A percentile compares a stretch with the other conserved stretches of the same genome.
These are phyloP conservation scores for Polydrusus cervinus DNA, from an alignment of 2,888 invertebrate species.

Conservation along the genomic window DNA sequence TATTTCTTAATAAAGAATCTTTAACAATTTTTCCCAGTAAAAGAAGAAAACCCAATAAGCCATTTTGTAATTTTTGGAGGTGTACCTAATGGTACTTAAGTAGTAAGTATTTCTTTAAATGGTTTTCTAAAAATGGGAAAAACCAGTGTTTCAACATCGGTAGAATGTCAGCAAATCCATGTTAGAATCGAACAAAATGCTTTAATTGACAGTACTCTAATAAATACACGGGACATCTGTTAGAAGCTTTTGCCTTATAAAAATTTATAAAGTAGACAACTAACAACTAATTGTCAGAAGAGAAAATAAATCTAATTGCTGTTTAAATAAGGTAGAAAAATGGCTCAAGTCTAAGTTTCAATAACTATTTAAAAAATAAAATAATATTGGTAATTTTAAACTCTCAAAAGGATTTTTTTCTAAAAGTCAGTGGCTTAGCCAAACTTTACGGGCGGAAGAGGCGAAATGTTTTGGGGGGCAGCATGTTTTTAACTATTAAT, in stretches of 20 bases:
- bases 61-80: conserved; percentile 25
- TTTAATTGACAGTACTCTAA: conserved; percentile 24
- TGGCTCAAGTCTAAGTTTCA: background rate
- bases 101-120: conserved; percentile 26
- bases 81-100: conserved; percentile 11
- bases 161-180: conserved; percentile 19
- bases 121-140: conserved; percentile 25
- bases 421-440: no score
- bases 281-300: background rate
- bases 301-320: background rate
- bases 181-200: conserved; percentile 15
- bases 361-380: no score
- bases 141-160: conserved; percentile 21
- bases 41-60: no score
- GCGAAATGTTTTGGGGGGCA: no score
- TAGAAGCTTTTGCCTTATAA: conserved; percentile 23
- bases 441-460: no score
- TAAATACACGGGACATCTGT: conserved; percentile 31
- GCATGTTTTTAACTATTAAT: no score
- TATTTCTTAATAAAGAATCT: no score
- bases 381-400: no score
- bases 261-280: conserved; percentile 23
- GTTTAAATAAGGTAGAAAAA: background rate
- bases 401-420: no score
- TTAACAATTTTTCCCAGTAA: no score